Percentiles rank a stretch among this genome's conserved stretches.
phyloP scores from a whole-genome alignment of 2,797 vertebrate genomes.

The Argentina silus region DNA sequence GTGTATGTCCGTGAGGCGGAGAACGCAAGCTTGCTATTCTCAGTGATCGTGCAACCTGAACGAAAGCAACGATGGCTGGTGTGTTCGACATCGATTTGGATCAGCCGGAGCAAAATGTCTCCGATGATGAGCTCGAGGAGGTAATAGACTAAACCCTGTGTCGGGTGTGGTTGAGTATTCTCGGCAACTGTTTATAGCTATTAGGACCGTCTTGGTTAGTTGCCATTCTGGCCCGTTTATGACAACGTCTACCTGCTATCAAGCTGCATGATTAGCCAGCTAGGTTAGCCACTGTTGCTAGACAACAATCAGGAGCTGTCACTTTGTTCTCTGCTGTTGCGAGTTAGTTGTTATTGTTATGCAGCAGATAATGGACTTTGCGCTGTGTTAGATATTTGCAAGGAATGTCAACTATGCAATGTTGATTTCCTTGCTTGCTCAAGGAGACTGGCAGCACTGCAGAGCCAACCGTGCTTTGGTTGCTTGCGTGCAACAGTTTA shows the following conservation, averaged over 20 bases:
- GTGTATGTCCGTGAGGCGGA: slow-evolving; percentile 93
- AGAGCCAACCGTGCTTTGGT: slow-evolving; percentile 56
- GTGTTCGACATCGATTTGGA: slow-evolving; percentile 98
- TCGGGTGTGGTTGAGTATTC: slow-evolving; percentile 42
- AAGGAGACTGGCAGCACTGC: slow-evolving; percentile 44
- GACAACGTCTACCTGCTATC: slow-evolving; percentile 3
- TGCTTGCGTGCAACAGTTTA: slow-evolving; percentile 71
- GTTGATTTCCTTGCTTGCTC: not conserved
- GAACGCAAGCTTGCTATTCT: slow-evolving; percentile 64
- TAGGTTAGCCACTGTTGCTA: no score
- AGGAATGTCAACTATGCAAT: not conserved
- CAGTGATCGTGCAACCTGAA: slow-evolving; percentile 68
- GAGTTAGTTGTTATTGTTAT: not conserved
- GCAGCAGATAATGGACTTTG: not conserved
- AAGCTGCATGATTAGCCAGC: not conserved
- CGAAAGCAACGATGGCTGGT: slow-evolving; percentile 88
- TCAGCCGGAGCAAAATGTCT: slow-evolving; percentile 92
- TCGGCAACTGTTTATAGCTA: slow-evolving; percentile 40
- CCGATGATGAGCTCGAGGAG: slow-evolving; percentile 94
- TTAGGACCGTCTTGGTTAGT: not conserved
- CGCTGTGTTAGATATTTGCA: not conserved
- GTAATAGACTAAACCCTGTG: slow-evolving; percentile 66
- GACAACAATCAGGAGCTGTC: slow-evolving; percentile 44
- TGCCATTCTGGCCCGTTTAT: slow-evolving; percentile 19
- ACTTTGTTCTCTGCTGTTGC: not conserved